These are phyloP conservation scores for cat (Felis catus) DNA, from an alignment of 2,113 vertebrate species.

Conservation along the genomic window F.catus_Fca126_mat1.0 CM031417.1:98903501-98904000, in stretches of 20 bases:
- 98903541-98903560: neutral
- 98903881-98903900: neutral
- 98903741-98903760: neutral
- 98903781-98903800: neutral
- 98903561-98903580: neutral
- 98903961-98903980: neutral
- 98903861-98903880: neutral
- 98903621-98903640: neutral
- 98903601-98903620: neutral
- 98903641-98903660: neutral
- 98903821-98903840: neutral
- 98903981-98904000: neutral
- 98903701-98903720: neutral
- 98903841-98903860: neutral
- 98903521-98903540: neutral
- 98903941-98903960: neutral
- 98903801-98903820: neutral
- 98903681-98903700: neutral
- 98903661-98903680: neutral
- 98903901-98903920: neutral
- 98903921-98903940: neutral
- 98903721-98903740: neutral
- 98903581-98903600: neutral
- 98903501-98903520: neutral
- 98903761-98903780: neutral